A percentile compares a stretch with the other conserved stretches of the same genome.
These are phyloP conservation scores for Zenarchopterus dispar DNA, from an alignment of 2,797 vertebrate species.

Conservation along the genomic window DNA sequence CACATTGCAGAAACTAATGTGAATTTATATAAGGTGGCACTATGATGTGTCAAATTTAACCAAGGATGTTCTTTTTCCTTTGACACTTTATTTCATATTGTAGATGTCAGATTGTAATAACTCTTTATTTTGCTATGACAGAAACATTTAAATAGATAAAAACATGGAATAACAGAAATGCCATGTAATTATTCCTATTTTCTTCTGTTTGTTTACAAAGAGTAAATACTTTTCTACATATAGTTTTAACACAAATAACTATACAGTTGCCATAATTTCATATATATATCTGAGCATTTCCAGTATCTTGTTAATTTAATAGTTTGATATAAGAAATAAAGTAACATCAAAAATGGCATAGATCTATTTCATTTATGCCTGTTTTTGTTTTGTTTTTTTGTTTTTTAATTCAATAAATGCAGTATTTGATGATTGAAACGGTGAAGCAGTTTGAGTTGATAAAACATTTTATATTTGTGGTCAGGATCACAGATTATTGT, in stretches of 20 bases:
- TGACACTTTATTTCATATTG: slow-evolving; percentile 3
- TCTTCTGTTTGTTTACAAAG: slow-evolving; percentile 51
- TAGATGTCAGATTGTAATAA: slow-evolving; percentile 19
- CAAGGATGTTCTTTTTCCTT: slow-evolving; percentile 3
- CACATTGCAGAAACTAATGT: not conserved
- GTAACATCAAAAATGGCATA: no score
- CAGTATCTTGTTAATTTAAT: not conserved
- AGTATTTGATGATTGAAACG: slow-evolving; percentile 7
- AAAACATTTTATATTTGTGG: slow-evolving; percentile 9
- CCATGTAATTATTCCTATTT: slow-evolving; percentile 19
- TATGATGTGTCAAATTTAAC: not conserved
- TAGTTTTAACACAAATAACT: slow-evolving; percentile 29
- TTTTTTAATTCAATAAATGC: no score
- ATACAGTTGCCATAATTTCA: not conserved
- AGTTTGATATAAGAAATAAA: no score
- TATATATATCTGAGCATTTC: slow-evolving; percentile 6
- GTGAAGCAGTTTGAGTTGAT: slow-evolving; percentile 27
- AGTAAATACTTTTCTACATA: slow-evolving; percentile 55
- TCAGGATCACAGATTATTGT: slow-evolving; percentile 37
- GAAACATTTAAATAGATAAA: not conserved
- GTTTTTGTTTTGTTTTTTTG: not conserved
- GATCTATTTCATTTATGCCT: no score
- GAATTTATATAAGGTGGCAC: not conserved
- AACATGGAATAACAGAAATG: slow-evolving; percentile 22
- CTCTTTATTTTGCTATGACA: slow-evolving; percentile 29